phyloP scores from a whole-genome alignment of 2,888 invertebrate genomes.

The Pherbina coryleti region DNA sequence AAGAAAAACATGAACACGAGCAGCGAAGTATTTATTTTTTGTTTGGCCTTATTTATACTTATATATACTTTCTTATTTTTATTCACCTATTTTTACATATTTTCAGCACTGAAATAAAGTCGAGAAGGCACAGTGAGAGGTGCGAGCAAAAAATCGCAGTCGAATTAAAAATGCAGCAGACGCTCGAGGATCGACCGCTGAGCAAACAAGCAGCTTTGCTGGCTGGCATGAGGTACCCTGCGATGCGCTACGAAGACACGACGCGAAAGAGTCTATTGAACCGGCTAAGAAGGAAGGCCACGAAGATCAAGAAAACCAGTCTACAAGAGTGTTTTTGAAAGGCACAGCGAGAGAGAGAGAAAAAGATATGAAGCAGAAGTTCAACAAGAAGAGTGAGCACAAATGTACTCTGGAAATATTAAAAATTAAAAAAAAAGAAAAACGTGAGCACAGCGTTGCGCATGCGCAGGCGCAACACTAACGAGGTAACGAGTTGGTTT shows the following conservation, averaged over 20 bases:
- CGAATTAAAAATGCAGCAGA: slow-evolving; percentile 2
- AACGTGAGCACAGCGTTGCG: slow-evolving; percentile 9
- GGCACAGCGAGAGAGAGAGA: background rate
- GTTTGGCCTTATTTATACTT: no score
- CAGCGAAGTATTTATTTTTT: background rate
- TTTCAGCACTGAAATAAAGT: background rate
- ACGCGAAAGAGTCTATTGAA: slow-evolving; percentile 25
- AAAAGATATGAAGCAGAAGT: slow-evolving; percentile 5
- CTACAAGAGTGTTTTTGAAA: background rate
- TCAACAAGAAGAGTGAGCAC: background rate
- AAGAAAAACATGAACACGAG: slow-evolving; percentile 28
- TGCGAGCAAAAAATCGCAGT: slow-evolving; percentile 1
- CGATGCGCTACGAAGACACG: background rate
- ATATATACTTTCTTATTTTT: background rate
- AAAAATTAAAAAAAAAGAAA: background rate
- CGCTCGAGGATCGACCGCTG: slow-evolving; percentile 18
- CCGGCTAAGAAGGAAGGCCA: slow-evolving; percentile 9
- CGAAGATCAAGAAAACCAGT: slow-evolving; percentile 16
- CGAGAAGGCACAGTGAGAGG: background rate
- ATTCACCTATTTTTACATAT: background rate
- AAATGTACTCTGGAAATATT: slow-evolving; percentile 8
- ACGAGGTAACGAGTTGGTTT: slow-evolving; percentile 30
- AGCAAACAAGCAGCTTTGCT: slow-evolving; percentile 20
- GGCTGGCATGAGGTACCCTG: background rate
- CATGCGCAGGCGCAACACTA: slow-evolving; percentile 39